phyloP scores from a whole-genome alignment of 2,888 invertebrate genomes.

The Caenorhabditis japonica region DNA sequence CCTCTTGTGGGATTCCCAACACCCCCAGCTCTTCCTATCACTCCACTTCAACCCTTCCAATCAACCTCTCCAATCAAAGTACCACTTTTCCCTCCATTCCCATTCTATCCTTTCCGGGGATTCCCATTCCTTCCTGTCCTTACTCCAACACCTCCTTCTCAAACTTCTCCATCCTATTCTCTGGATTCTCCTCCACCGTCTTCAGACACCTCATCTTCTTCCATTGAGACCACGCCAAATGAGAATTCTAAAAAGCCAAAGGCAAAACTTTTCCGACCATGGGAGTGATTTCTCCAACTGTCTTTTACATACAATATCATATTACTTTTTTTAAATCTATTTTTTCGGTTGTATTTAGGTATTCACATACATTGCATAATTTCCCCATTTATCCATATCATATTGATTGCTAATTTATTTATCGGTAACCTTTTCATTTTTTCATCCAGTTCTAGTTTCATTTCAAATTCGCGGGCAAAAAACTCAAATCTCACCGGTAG shows the following conservation, averaged over 20 bases:
- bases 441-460: slow-evolving; percentile 3
- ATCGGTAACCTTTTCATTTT: neutral
- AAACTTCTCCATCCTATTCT: slow-evolving; percentile 40
- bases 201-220: slow-evolving; percentile 44
- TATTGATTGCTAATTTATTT: neutral
- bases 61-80: slow-evolving; percentile 1
- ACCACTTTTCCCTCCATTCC: slow-evolving; percentile 12
- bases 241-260: too few species aligned
- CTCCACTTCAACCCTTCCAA: neutral
- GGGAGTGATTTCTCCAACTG: slow-evolving; percentile 11
- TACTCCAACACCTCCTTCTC: neutral
- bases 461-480: slow-evolving; percentile 1
- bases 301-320: neutral
- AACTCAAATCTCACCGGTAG: slow-evolving; percentile 1
- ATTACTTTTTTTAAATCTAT: neutral
- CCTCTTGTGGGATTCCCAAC: slow-evolving; percentile 21
- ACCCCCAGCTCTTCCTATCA: slow-evolving; percentile 5
- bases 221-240: slow-evolving; percentile 37
- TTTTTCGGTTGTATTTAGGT: neutral
- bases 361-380: neutral
- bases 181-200: slow-evolving; percentile 43
- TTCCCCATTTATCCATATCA: slow-evolving; percentile 1
- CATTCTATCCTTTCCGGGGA: slow-evolving; percentile 13
- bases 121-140: neutral
- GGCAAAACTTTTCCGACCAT: slow-evolving; percentile 27